A percentile compares a stretch with the other conserved stretches of the same genome.
These are phyloP conservation scores for Misgurnus mizolepis DNA, from an alignment of 2,113 vertebrate species.

Conservation along the genomic window DNA sequence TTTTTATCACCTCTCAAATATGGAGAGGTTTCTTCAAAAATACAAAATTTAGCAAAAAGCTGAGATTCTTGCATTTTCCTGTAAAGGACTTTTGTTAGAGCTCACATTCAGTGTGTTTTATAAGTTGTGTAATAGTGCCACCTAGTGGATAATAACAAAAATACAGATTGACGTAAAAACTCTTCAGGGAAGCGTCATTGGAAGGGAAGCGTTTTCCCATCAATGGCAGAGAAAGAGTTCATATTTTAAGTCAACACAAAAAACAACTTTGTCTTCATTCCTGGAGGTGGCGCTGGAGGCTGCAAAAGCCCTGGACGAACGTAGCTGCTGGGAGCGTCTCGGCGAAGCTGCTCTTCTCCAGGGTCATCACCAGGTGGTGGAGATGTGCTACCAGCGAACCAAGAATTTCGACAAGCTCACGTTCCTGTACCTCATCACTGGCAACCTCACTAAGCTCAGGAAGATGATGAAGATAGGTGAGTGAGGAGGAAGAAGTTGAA, in stretches of 20 bases:
- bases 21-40: no score
- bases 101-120: no score
- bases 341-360: slow-evolving; percentile 92
- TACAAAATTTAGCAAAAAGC: no score
- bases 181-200: no score
- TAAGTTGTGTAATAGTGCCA: no score
- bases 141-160: no score
- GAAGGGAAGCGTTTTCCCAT: neutral
- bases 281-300: slow-evolving; percentile 91
- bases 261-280: neutral
- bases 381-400: slow-evolving; percentile 99
- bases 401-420: slow-evolving; percentile 97
- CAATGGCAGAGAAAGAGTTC: no score
- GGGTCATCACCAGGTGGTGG: slow-evolving; percentile 98
- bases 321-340: slow-evolving; percentile 95
- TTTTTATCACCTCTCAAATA: no score
- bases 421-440: slow-evolving; percentile 96
- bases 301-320: slow-evolving; percentile 92
- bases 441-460: slow-evolving; percentile 93
- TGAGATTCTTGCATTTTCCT: no score
- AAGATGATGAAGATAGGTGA: slow-evolving; percentile 99
- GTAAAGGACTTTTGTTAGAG: no score
- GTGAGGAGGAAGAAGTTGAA: slow-evolving; percentile 36
- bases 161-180: no score
- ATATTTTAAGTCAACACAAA: neutral